Percentiles rank a stretch among this genome's conserved stretches.
Conservation (phyloP, 2,113 vertebrate species). For the Azemiops feae region DNA sequence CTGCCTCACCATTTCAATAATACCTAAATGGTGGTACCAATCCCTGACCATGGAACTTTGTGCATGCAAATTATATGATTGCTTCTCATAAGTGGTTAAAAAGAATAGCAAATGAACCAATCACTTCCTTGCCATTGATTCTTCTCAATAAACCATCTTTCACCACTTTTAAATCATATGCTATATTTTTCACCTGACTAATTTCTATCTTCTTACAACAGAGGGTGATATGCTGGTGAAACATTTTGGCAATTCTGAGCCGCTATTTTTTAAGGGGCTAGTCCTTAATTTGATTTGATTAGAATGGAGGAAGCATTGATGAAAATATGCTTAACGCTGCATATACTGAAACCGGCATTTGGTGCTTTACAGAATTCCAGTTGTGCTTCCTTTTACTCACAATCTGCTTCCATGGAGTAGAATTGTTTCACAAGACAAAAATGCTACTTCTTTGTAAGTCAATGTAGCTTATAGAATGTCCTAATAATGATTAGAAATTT, state of each 20-base stretch:
- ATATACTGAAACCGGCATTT: neutral
- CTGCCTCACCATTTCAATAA: neutral
- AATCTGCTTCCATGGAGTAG: neutral
- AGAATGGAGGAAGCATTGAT: neutral
- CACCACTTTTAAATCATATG: neutral
- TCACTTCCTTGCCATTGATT: neutral
- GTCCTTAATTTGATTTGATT: neutral
- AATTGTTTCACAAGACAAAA: neutral
- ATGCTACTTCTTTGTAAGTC: neutral
- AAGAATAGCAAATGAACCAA: neutral
- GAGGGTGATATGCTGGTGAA: neutral
- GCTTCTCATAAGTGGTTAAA: neutral
- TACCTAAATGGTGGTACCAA: neutral
- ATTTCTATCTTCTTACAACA: neutral
- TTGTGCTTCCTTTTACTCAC: neutral
- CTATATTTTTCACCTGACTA: neutral
- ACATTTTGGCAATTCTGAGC: neutral
- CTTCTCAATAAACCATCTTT: neutral
- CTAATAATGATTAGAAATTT: neutral
- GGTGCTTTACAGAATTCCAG: neutral
- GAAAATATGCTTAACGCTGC: neutral
- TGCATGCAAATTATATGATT: neutral
- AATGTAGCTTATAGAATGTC: neutral
- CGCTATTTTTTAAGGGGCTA: neutral
- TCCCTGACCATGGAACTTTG: neutral